A percentile compares a stretch with the other conserved stretches of the same genome.
Evolutionary conservation across 1,140 invertebrate genomes (phyloP).

Genomic region (Heliconius congener): DNA sequence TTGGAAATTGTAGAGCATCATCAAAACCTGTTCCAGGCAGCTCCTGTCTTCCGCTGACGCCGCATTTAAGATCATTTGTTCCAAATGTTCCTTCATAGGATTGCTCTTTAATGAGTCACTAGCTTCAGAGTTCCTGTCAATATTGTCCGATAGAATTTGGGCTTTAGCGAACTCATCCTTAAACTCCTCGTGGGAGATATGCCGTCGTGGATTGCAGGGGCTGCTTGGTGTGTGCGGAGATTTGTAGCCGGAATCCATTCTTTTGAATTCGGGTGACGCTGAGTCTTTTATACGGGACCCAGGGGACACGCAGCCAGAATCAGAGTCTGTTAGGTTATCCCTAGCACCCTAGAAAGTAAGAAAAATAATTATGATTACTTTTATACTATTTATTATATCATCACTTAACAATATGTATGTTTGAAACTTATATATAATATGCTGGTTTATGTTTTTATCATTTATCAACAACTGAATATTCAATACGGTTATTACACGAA

Average conservation of each 20-base stretch:
- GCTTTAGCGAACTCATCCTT: conserved; percentile 75
- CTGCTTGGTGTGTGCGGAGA: conserved; percentile 75
- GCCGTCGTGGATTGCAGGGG: conserved; percentile 66
- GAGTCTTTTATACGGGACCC: conserved; percentile 79
- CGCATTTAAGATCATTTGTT: conserved; percentile 76
- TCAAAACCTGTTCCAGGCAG: conserved; percentile 82
- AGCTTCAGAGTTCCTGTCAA: conserved; percentile 69
- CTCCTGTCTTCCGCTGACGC: conserved; percentile 80
- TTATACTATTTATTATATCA: neutral
- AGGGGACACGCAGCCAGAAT: conserved; percentile 80
- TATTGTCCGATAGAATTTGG: conserved; percentile 67
- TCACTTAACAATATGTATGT: too few relatives aligned
- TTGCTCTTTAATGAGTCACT: conserved; percentile 74
- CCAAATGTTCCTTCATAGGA: conserved; percentile 73
- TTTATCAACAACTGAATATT: neutral
- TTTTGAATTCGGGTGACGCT: conserved; percentile 78
- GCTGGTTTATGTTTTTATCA: neutral
- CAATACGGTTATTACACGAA: neutral
- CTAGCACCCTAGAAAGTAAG: conserved; percentile 63
- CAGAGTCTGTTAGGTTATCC: conserved; percentile 79
- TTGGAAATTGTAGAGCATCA: conserved; percentile 82
- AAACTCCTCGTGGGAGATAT: conserved; percentile 69
- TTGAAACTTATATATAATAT: neutral
- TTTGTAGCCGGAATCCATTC: conserved; percentile 81
- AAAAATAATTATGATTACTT: neutral